Evolutionary conservation across 2,888 invertebrate genomes (phyloP), one percentile per base, ranked within the genome.

Genomic region (Scotopteryx bipunctaria): DNA sequence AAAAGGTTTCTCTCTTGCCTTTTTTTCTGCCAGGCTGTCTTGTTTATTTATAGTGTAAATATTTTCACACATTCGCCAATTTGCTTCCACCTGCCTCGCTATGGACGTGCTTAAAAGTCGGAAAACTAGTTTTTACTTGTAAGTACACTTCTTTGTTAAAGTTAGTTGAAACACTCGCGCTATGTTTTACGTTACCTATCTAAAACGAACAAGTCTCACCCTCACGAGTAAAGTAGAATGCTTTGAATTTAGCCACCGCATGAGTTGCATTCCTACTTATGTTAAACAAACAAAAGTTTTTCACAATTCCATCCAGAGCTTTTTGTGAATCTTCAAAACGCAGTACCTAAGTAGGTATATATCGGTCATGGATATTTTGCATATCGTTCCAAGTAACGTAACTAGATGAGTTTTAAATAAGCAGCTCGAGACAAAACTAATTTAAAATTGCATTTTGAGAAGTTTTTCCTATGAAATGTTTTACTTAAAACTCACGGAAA

Each of bases 51-150:
- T 5, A 37, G 9, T 11, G 8, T 23, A 21, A n/a, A 8, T 9
- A 15, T 2, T 25, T 15, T 15, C 15, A 14, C 15, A 25, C n/a
- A 25, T 25, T 9, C 9, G 9, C 5, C 27, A 9, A 11, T 1
- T 9, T 11, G 27, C 27, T 27, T 11, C 2, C 27, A 27, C 27
- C 9, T 27, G 27, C 9, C 9, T n/a, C 9, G 2, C n/a, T 17
- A 32, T 11, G 5, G 31, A 11, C 5, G n/a, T 8, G 23, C 23
- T 23, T 8, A 23, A 25, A 25, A 31, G 41, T 41, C 19, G 14
- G 13, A 41, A 41, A 42, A 42, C 41, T n/a, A 32, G 46, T 38
- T 23, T 46, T 38, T 23, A 32, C 46, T 46, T 46, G 37, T n/a
- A n/a, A n/a, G n/a, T 16, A 15, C 46, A 38, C 21, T 19, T 45